Evolutionary conservation across 2,113 vertebrate genomes (phyloP).

Genomic region (Speoplatyrhinus poulsoni): DNA sequence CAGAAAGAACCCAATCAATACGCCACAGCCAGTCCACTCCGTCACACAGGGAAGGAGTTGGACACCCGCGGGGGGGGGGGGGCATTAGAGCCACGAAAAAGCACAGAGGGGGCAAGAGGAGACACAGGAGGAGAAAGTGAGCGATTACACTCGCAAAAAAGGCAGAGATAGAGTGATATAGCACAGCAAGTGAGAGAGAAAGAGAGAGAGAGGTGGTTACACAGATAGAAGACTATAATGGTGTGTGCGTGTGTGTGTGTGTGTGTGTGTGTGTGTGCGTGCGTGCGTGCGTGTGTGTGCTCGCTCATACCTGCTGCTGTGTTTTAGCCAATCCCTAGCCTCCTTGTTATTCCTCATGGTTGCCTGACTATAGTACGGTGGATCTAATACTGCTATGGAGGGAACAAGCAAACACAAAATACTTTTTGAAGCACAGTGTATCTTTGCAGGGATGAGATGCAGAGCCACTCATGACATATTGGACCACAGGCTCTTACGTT

Average conservation of each 20-base stretch:
- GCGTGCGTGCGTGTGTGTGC: not conserved
- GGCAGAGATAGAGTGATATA: not conserved
- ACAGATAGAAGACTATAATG: not conserved
- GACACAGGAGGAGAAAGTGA: conserved; percentile 6
- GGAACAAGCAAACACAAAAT: not conserved
- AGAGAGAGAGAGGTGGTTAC: not conserved
- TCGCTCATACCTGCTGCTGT: not conserved
- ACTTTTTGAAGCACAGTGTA: too few relatives aligned
- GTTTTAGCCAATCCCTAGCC: conserved; percentile 5
- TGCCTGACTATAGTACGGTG: conserved; percentile 4
- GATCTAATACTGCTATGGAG: conserved; percentile 17
- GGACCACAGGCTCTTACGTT: too few relatives aligned
- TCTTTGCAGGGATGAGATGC: not conserved
- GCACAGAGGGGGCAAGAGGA: conserved; percentile 3
- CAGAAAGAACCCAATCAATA: conserved; percentile 17
- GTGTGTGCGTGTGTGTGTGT: not conserved
- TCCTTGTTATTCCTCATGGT: conserved; percentile 22
- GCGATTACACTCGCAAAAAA: conserved; percentile 1
- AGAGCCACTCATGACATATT: not conserved
- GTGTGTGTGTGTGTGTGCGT: not conserved
- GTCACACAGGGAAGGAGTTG: conserved; percentile 5
- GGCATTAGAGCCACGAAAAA: not conserved
- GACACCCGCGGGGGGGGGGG: not conserved
- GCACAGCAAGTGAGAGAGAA: not conserved
- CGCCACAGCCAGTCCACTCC: conserved; percentile 16